Conservation (phyloP, 2,888 invertebrate species). For the Tiliacea citrago region DNA sequence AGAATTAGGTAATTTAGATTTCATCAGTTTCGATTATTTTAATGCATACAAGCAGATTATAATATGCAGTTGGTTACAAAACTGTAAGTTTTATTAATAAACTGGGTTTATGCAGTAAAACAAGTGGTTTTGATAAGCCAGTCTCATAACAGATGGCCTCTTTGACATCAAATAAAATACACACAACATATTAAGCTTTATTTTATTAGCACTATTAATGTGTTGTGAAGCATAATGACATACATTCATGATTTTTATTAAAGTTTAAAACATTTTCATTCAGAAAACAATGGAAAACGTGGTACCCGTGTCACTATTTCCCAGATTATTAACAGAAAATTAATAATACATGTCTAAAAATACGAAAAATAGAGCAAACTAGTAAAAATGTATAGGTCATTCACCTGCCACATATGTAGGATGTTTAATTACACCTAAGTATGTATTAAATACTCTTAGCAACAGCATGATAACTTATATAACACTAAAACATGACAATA, state of each 20-base stretch:
- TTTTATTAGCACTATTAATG: not conserved
- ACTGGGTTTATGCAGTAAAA: conserved; percentile 1
- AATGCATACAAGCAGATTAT: not conserved
- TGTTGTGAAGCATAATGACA: not conserved
- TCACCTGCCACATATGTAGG: conserved; percentile 78
- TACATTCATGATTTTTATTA: not conserved
- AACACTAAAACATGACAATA: conserved; percentile 77
- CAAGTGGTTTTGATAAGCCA: conserved; percentile 41
- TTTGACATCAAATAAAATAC: conserved; percentile 23
- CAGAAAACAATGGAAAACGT: conserved; percentile 19
- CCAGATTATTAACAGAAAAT: conserved; percentile 9
- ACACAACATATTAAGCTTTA: conserved; percentile 1
- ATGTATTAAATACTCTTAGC: conserved; percentile 74
- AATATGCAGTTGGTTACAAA: not conserved
- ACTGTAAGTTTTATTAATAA: not conserved
- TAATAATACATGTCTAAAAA: conserved; percentile 36
- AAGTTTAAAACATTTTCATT: conserved; percentile 19
- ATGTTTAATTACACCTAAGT: conserved; percentile 71
- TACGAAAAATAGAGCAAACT: conserved; percentile 32
- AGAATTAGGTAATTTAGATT: too few species aligned
- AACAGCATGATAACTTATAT: conserved; percentile 82
- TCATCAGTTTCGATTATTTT: too few species aligned
- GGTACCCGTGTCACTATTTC: not conserved
- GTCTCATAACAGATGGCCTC: conserved; percentile 43
- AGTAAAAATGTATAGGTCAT: conserved; percentile 64